These are phyloP conservation scores for Eulemur albifrons DNA, from an alignment of 2,797 vertebrate species.

Conservation along the genomic window DNA sequence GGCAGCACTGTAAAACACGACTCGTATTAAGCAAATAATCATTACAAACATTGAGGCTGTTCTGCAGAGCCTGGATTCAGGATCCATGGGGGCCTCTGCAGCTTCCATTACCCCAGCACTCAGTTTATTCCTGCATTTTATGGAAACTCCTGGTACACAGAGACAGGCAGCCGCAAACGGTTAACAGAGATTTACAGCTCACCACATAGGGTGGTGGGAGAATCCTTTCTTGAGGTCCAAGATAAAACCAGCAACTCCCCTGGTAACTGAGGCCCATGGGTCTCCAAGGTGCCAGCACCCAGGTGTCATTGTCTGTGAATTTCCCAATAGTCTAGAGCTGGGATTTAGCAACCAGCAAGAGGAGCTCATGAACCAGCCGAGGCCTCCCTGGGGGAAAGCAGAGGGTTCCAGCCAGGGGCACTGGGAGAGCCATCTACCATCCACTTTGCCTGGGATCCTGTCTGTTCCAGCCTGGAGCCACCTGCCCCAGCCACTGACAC, in stretches of 20 bases:
- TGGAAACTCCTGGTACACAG: neutral
- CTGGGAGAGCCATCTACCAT: neutral
- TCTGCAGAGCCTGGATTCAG: neutral
- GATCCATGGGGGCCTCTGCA: neutral
- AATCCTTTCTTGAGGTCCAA: neutral
- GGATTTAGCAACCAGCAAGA: neutral
- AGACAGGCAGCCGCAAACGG: neutral
- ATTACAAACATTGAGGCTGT: neutral
- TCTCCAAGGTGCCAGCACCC: neutral
- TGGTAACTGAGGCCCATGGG: neutral
- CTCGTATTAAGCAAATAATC: neutral
- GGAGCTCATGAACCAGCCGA: neutral
- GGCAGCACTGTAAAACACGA: neutral
- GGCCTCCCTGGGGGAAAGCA: neutral
- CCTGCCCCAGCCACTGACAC: neutral
- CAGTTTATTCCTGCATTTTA: neutral
- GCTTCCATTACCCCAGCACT: neutral
- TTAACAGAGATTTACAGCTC: neutral
- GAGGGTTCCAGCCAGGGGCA: neutral
- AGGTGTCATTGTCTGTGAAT: neutral
- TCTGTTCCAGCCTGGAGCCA: neutral
- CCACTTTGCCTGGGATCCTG: neutral
- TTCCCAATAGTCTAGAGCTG: neutral
- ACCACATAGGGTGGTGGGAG: neutral
- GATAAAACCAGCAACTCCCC: neutral